A percentile compares a stretch with the other conserved stretches of the same genome.
These are phyloP conservation scores for Apis mellifera DNA, from an alignment of 1,140 invertebrate species.

Conservation along the genomic window Amel_HAv3.1 CM009939.2:8743001-8743500, in stretches of 20 bases:
- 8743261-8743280: not conserved
- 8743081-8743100: not conserved
- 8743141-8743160: too few relatives aligned
- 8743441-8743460: slow-evolving; percentile 6
- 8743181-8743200: not conserved
- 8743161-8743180: not conserved
- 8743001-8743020: not conserved
- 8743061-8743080: not conserved
- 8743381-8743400: not conserved
- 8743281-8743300: not conserved
- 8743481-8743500: not conserved
- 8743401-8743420: not conserved
- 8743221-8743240: not conserved
- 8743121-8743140: not conserved
- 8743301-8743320: not conserved
- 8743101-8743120: too few relatives aligned
- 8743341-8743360: not conserved
- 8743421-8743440: not conserved
- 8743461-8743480: not conserved
- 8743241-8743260: too few relatives aligned
- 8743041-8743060: not conserved
- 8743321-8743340: too few relatives aligned
- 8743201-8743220: not conserved
- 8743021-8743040: not conserved
- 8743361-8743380: not conserved